These are phyloP conservation scores for Platyscapa corneri DNA, from an alignment of 1,140 invertebrate species.

Conservation along the genomic window DNA sequence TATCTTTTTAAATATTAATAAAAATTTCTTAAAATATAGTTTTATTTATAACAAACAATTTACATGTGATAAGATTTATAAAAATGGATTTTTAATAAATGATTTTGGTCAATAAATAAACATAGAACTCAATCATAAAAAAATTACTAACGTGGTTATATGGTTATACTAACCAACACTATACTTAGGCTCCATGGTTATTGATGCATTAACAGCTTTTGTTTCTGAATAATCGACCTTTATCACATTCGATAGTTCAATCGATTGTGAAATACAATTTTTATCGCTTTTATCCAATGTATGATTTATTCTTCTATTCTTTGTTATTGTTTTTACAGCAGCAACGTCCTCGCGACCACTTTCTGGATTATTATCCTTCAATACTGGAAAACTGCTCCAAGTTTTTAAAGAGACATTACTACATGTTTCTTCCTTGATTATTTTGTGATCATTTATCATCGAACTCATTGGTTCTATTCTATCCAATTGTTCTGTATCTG, in stretches of 20 bases:
- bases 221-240: conserved; percentile 63
- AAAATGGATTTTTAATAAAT: too few species aligned
- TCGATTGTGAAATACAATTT: conserved; percentile 33
- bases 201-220: conserved; percentile 41
- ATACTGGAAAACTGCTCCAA: conserved; percentile 62
- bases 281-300: conserved; percentile 12
- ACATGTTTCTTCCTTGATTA: conserved; percentile 25
- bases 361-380: conserved; percentile 52
- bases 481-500: not conserved
- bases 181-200: conserved; percentile 24
- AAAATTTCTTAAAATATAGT: too few species aligned
- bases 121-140: not conserved
- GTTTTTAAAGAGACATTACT: conserved; percentile 57
- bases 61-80: too few species aligned
- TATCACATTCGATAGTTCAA: conserved; percentile 65
- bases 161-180: conserved; percentile 42
- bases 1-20: too few species aligned
- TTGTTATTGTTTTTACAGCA: conserved; percentile 20
- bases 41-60: too few species aligned
- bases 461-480: not conserved
- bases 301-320: not conserved
- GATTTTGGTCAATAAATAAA: not conserved
- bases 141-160: not conserved
- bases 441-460: not conserved
- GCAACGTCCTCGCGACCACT: not conserved